Evolutionary conservation across 2,888 invertebrate species (phyloP).

Genomic region (Drosophila glabriapex): DNA sequence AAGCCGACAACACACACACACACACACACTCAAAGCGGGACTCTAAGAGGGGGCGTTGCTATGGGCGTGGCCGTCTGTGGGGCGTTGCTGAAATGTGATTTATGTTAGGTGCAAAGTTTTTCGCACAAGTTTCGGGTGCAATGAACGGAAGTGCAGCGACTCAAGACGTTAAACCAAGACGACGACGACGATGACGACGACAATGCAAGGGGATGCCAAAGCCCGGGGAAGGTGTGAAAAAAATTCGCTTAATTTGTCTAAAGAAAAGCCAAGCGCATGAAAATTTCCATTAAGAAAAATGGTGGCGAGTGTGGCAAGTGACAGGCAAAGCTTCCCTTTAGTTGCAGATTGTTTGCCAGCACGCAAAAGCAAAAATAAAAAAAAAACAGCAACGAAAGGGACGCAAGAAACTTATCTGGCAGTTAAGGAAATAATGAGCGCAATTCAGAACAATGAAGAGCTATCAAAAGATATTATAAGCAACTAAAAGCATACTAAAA

Average conservation of each 20-base stretch:
- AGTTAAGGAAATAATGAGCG: conserved; percentile 55
- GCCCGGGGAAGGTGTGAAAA: conserved; percentile 53
- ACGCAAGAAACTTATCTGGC: conserved; percentile 42
- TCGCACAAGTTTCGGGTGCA: conserved; percentile 72
- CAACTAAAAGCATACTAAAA: not conserved
- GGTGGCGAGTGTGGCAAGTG: conserved; percentile 70
- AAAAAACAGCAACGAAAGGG: conserved; percentile 2
- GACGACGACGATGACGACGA: conserved; percentile 51
- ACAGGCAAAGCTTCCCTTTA: conserved; percentile 50
- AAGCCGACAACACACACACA: conserved; percentile 44
- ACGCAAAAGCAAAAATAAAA: not conserved
- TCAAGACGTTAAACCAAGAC: conserved; percentile 42
- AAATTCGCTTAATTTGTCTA: conserved; percentile 76
- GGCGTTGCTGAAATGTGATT: conserved; percentile 67
- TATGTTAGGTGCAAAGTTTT: conserved; percentile 76
- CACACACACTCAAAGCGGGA: conserved; percentile 15
- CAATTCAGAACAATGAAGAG: conserved; percentile 45
- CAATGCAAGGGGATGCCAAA: conserved; percentile 47
- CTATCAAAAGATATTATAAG: conserved; percentile 33
- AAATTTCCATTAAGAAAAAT: conserved; percentile 74
- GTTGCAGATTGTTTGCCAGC: conserved; percentile 14
- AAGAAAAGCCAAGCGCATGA: conserved; percentile 67
- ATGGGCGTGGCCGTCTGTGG: conserved; percentile 56
- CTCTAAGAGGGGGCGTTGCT: conserved; percentile 8
- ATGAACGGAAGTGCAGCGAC: conserved; percentile 72